Evolutionary conservation across 2,888 invertebrate species (phyloP).

Genomic region (Eudemis profundana): DNA sequence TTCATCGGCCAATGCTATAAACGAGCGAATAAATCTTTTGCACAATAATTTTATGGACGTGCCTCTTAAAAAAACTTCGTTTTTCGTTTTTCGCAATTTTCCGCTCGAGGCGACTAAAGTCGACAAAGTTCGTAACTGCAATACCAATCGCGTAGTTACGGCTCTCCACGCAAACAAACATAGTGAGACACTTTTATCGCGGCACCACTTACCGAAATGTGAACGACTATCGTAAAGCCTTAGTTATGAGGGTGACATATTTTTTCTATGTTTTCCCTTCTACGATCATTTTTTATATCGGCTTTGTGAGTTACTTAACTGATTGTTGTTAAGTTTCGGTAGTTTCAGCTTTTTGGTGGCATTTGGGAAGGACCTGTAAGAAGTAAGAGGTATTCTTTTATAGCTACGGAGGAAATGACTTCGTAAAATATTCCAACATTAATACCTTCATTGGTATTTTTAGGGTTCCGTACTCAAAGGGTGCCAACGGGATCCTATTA

Average conservation of each 20-base stretch:
- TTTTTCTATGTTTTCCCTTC: slow-evolving; percentile 1
- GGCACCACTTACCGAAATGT: slow-evolving; percentile 7
- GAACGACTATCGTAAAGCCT: slow-evolving; percentile 19
- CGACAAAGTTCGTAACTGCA: slow-evolving; percentile 27
- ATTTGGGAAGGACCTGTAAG: not conserved
- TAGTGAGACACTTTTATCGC: slow-evolving; percentile 15
- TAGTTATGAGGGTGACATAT: slow-evolving; percentile 24
- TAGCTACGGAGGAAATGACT: not conserved
- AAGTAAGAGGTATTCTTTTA: not conserved
- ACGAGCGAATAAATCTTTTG: not conserved
- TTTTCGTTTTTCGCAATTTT: slow-evolving; percentile 18
- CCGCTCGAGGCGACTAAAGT: slow-evolving; percentile 5
- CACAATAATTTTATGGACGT: not conserved
- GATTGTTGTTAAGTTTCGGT: not conserved
- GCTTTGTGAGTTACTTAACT: not conserved
- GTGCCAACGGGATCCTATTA: no score
- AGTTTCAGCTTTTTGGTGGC: not conserved
- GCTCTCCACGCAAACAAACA: slow-evolving; percentile 27
- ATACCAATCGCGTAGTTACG: slow-evolving; percentile 13
- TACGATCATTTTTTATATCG: not conserved
- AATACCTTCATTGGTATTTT: no score
- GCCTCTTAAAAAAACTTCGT: slow-evolving; percentile 6
- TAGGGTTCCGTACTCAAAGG: no score
- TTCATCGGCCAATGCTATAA: no score
- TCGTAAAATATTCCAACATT: no score